Base-by-base conservation (phyloP, 2,113 vertebrate genomes). In the Nesospiza acunhae region DNA sequence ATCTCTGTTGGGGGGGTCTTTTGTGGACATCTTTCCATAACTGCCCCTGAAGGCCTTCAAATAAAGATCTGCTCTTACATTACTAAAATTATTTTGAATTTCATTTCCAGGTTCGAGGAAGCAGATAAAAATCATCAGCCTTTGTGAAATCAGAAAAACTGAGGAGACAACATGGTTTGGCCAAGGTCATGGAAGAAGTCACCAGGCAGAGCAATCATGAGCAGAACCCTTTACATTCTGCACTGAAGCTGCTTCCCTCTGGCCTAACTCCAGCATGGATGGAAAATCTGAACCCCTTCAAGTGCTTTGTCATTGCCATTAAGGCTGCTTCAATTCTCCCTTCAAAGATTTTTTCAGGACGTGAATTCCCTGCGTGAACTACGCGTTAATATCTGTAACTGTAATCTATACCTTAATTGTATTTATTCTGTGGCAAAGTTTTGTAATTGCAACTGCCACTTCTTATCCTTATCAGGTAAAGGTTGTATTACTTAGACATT, bases 401-500 rank as follows among this genome's bases (percentile, higher is more conserved):
- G 31, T 76, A 96, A 94, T 96, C 74, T 95, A 46, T 87, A 90
- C 80, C 49, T 67, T 96, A 95, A 96, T 96, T 91, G 69, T 60
- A 90, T 94, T 94, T 97, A 96, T 95, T 96, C 81, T 89, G 67
- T 84, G 46, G 63, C 63, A 91, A 92, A 94, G 69, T 96, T 94
- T 96, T 93, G 83, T 96, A 96, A 94, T 89, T 95, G 92, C 67
- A 85, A 15, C 55, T 93, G 94, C 75, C 90, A 90, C 55, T 89
- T 97, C 93, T 94, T 97, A 88, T 95, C 96, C 95, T 92, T 67
- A 47, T 94, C 94, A 97, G 93, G 90, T 95, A 97, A 97, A 96
- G 75, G 66, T 84, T 96, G 86, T 58, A 69, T 97, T 95, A 74
- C 73, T 96, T 75, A 84, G 84, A 86, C 79, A 67, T 87, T 96